Base-by-base conservation (phyloP, 2,888 invertebrate genomes). In the Epinotia ramella region DNA sequence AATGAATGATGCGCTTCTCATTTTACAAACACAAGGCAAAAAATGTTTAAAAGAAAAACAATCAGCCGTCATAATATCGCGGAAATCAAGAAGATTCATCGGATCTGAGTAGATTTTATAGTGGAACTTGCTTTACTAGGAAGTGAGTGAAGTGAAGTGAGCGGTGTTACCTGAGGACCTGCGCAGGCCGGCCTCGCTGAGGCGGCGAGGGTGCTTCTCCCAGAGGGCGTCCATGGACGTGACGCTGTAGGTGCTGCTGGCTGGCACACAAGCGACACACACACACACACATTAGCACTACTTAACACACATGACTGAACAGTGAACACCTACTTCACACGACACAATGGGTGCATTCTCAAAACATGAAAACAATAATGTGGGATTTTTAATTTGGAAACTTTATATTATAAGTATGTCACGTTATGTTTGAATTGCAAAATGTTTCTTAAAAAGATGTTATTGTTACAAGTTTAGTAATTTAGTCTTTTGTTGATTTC, bases 161-260 rank as follows among this genome's bases (percentile, higher is more conserved):
- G 82, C 81, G 71, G 73, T 86, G 90, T 93, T 96, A 97, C 97
- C 97, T 96, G 97, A 96, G 86, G 96, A 96, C 90, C 97, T 95
- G 86, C 96, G 95, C 82, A 97, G 95, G 87, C 96, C 97, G 84
- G 97, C 96, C 94, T 97, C 97, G 93, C 96, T 96, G 87, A 97
- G 95, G 88, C 96, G 96, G 84, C 96, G 95, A 82, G 96, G 96
- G 85, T 96, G 96, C 88, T 95, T 95, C 91, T 96, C 97, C 96
- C 96, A 97, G 77, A 97, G 95, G 84, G 96, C 95, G 90, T 97
- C 97, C 96, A 96, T 96, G 83, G 96, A 95, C 86, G 95, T 95
- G 86, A 95, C 92, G 92, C 95, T 95, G 94, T 93, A 92, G 82
- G 95, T 93, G 92, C 95, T 95, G 93, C 93, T 90, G 84, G 93